phyloP scores from a whole-genome alignment of 2,113 vertebrate species.

The Lepus timidus region DNA sequence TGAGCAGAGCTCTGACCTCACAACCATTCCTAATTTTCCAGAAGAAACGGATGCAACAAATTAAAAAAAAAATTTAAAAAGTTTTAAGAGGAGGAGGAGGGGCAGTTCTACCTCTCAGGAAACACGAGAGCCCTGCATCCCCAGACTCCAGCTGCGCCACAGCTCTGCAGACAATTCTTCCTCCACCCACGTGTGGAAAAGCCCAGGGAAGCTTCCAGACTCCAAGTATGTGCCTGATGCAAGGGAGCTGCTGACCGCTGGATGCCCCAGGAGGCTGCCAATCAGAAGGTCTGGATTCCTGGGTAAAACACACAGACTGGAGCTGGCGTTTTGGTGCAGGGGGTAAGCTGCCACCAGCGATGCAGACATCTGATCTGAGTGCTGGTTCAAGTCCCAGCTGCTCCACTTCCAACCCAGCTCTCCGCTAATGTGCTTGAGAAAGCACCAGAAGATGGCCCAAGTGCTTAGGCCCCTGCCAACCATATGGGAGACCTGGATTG shows the following conservation, averaged over 20 bases:
- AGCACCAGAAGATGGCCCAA: no score
- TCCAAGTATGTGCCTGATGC: not conserved
- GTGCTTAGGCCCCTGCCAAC: no score
- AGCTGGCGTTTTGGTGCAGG: no score
- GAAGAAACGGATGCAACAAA: not conserved
- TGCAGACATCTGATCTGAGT: no score
- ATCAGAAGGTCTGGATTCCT: not conserved
- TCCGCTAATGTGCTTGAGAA: no score
- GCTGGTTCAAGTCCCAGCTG: no score
- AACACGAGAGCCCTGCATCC: not conserved
- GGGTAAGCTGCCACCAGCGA: no score
- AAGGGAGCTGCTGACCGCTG: not conserved
- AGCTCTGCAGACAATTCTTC: not conserved
- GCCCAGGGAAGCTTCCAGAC: not conserved
- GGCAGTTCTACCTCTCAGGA: not conserved
- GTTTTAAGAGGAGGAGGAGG: no score
- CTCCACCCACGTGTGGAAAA: not conserved
- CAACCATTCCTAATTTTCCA: conserved; percentile 13
- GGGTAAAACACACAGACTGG: not conserved
- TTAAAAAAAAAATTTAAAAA: not conserved
- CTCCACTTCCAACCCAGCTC: no score
- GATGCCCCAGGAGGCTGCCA: not conserved
- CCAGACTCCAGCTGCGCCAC: not conserved
- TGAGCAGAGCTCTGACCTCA: conserved; percentile 29
- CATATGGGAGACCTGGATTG: no score